Percentiles rank a stretch among this genome's conserved stretches.
Conservation (phyloP, 2,797 vertebrate genomes). For the Hybognathus amarus region DNA sequence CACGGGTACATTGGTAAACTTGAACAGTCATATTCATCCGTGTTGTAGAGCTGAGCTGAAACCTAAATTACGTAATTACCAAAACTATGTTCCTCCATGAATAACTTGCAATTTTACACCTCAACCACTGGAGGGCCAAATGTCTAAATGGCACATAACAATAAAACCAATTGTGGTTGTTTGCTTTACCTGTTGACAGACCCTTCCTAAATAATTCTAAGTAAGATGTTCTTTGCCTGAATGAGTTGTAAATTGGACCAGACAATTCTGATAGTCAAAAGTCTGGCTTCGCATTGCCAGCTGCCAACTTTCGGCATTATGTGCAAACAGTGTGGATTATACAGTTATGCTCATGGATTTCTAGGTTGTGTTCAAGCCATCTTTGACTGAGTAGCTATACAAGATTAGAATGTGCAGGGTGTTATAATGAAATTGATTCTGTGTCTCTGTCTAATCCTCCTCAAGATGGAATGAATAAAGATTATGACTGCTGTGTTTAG, state of each 20-base stretch:
- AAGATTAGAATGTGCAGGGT: not conserved
- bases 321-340: not conserved
- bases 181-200: not conserved
- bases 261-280: not conserved
- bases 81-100: not conserved
- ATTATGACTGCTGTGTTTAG: slow-evolving; percentile 33
- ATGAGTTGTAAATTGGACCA: not conserved
- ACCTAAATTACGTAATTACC: not conserved
- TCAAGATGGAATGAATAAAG: slow-evolving; percentile 63
- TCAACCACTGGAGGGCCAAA: not conserved
- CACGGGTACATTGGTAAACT: not conserved
- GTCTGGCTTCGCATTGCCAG: not conserved
- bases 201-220: not conserved
- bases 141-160: not conserved
- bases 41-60: not conserved
- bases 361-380: not conserved
- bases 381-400: not conserved
- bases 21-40: not conserved
- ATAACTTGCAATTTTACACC: not conserved
- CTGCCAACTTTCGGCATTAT: not conserved
- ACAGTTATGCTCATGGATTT: not conserved
- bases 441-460: slow-evolving; percentile 63
- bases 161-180: not conserved
- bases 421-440: slow-evolving; percentile 38
- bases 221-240: not conserved